These are phyloP conservation scores for Gryllus longicercus DNA, from an alignment of 2,888 invertebrate species.

Conservation along the genomic window DNA sequence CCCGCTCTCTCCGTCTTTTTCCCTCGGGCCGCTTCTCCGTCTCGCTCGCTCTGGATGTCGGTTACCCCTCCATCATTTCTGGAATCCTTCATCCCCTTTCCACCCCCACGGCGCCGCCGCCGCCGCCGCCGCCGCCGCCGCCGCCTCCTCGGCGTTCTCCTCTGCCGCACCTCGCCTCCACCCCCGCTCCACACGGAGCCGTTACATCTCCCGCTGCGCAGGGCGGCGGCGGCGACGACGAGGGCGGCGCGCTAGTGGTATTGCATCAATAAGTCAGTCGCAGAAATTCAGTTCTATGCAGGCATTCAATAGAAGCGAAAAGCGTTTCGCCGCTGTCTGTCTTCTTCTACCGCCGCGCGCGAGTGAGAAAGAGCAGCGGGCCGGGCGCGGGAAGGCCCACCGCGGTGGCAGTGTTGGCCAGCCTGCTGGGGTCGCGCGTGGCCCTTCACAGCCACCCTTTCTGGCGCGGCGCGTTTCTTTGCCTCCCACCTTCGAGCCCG, in stretches of 20 bases:
- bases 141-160: neutral
- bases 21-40: neutral
- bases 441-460: neutral
- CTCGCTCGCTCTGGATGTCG: neutral
- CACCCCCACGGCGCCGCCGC: neutral
- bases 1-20: neutral
- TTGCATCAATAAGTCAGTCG: constrained; percentile 17
- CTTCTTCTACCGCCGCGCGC: neutral
- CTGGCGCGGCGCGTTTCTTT: no score
- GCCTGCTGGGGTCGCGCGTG: neutral
- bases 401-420: neutral
- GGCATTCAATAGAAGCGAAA: neutral
- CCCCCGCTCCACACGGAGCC: no score
- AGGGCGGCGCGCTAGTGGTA: neutral
- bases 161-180: neutral
- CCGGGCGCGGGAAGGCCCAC: neutral
- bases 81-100: neutral
- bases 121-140: neutral
- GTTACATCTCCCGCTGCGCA: neutral
- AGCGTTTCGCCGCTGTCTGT: neutral
- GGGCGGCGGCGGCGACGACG: neutral
- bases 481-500: no score
- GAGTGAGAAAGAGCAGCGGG: no score
- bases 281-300: constrained; percentile 7
- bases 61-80: constrained; percentile 6